Base-by-base conservation (phyloP, 2,113 vertebrate species). In the Salvelinus sp. region DNA sequence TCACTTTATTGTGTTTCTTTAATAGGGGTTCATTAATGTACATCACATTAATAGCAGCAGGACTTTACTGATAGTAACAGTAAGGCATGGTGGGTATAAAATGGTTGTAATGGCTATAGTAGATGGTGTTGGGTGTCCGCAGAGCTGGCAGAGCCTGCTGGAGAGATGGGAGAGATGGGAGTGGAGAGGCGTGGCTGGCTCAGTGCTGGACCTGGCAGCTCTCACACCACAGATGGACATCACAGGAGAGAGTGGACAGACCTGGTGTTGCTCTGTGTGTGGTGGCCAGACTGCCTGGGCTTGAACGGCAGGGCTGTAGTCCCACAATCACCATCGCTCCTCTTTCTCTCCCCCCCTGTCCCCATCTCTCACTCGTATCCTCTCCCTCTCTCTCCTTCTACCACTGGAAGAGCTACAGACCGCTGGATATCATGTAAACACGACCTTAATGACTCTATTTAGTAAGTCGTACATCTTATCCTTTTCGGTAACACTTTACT, bases 151-250 rank as follows among this genome's bases (percentile, higher is more conserved):
- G 7, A 44, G 38, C 7, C 38, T 44, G 38, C 38, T 9, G 38
- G 38, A 44, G 38, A 44, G 38, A 44, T 3, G 54, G 27, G 38
- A 3, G 20, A 23, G 50, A 9, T 23, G 44, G 7, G 23, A 58
- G 25, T 10, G 1, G 67, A n/a, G 82, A 72, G 75, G 84, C 47
- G 75, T 77, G 73, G 82, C 57, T 33, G 57, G 75, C 76, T 20
- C n/a, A 70, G 63, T 12, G 58, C 81, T 91, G 38, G 38, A 44
- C 38, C 38, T 44, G 91, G 91, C 90, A 86, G 64, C 28, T 70
- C 73, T 75, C 84, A 27, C 47, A 57, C 80, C 82, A 76, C 91
- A 92, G 91, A 91, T 89, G 90, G 91, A 88, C 87, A 60, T 60
- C 69, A 76, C 80, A 77, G 83, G 82, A 86, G 78, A 80, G 79